Evolutionary conservation across 2,888 invertebrate genomes (phyloP), one percentile per base, ranked within the genome.

Genomic region (Thymelicus lineola): DNA sequence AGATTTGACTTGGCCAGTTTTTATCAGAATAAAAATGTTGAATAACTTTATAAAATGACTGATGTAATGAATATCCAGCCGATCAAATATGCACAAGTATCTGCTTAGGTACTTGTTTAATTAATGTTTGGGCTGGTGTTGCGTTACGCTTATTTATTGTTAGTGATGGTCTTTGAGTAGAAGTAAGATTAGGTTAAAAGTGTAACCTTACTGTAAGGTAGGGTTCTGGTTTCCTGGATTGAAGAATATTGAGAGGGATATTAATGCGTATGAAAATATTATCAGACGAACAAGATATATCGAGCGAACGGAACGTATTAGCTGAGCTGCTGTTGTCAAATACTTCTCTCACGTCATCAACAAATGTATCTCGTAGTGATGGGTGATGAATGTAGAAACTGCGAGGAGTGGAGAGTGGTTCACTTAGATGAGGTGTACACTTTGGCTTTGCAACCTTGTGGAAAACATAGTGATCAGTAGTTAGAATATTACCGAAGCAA

Each of bases 311-410:
- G 12, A 50, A 17, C 48, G n/a, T 60, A n/a, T 60, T 60, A 59
- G 20, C 17, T 7, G 20, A 1, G 17, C 20, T 17, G 36, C 45
- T 60, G 46, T 61, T 61, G 46, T 46, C 28, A 7, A 48, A 59
- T 45, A 58, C 20, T 46, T 58, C 17, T 45, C 60, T 15, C 38
- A 17, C 58, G 48, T 66, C 66, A 59, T 59, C 66, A 66, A n/a
- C 66, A 66, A 66, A 48, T 46, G 66, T 42, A 12, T 17, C 58
- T 14, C 58, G 36, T 42, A 7, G 58, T 15, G 48, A 60, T 28
- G 60, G 28, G 38, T 58, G 58, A 66, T 38, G 66, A 66, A 66
- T 66, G 58, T 66, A 36, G 46, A 46, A 61, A 66, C 66, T 58
- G 66, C 48, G 58, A 17, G 45, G 36, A 58, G 48, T n/a, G n/a